Conservation (phyloP, 2,888 invertebrate genomes). For the Ypsolopha scabrella region DNA sequence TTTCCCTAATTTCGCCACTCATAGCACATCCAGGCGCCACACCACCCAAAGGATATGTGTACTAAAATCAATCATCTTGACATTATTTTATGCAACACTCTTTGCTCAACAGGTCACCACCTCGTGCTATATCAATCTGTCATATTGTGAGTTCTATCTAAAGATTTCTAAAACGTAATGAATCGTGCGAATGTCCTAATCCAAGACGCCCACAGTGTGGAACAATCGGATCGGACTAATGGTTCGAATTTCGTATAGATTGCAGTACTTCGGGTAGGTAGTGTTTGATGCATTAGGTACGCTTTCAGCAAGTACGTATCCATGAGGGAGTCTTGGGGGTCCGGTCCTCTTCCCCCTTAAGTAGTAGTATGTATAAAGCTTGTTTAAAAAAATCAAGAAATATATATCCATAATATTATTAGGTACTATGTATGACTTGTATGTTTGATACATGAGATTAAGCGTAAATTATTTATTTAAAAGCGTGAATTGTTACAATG, state of each 20-base stretch:
- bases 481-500: too few species aligned
- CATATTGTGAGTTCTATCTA: constrained; percentile 14
- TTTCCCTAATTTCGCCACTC: too few species aligned
- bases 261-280: not conserved
- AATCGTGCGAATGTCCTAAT: constrained; percentile 16
- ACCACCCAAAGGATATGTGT: too few species aligned
- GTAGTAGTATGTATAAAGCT: too few species aligned
- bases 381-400: too few species aligned
- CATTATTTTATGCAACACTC: constrained; percentile 11
- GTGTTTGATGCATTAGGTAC: constrained; percentile 28
- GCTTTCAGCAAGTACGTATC: constrained; percentile 9
- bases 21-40: too few species aligned
- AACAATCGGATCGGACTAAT: constrained; percentile 32
- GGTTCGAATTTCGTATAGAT: constrained; percentile 12
- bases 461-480: too few species aligned
- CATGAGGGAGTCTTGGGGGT: too few species aligned
- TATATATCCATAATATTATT: too few species aligned
- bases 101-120: constrained; percentile 13
- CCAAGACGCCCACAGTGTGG: constrained; percentile 21
- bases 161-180: constrained; percentile 15
- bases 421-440: too few species aligned
- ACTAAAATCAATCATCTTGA: not conserved
- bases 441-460: too few species aligned
- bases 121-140: constrained; percentile 13
- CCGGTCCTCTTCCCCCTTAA: too few species aligned